phyloP scores from a whole-genome alignment of 1,140 invertebrate genomes.

The Eumaeus atala region DNA sequence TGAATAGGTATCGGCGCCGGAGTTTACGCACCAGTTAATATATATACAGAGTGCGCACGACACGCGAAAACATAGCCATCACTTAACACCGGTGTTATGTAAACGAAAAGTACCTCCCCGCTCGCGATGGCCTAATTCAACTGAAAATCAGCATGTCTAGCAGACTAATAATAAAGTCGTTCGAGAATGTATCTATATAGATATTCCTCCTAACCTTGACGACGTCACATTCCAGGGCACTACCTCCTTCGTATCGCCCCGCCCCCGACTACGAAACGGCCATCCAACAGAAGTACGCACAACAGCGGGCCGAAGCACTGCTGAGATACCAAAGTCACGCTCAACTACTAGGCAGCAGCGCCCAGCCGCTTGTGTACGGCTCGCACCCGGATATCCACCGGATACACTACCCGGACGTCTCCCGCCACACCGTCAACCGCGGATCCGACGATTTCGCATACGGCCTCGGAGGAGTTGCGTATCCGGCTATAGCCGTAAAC shows the following conservation, averaged over 20 bases:
- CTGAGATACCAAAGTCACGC: constrained; percentile 60
- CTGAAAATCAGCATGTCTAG: too few relatives aligned
- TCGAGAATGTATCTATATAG: too few relatives aligned
- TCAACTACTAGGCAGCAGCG: constrained; percentile 35
- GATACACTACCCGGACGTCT: constrained; percentile 77
- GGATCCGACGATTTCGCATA: constrained; percentile 54
- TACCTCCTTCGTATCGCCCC: constrained; percentile 91
- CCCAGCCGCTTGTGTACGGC: constrained; percentile 74
- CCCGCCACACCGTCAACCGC: constrained; percentile 71
- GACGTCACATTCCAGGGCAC: constrained; percentile 68
- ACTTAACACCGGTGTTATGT: too few relatives aligned
- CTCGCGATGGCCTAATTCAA: too few relatives aligned
- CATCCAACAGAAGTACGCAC: constrained; percentile 85
- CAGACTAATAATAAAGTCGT: too few relatives aligned
- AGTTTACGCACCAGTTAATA: too few relatives aligned
- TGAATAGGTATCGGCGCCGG: too few relatives aligned
- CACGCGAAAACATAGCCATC: too few relatives aligned
- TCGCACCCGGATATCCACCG: constrained; percentile 80
- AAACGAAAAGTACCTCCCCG: too few relatives aligned
- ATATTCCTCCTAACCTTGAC: too few relatives aligned
- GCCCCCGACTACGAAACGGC: constrained; percentile 96
- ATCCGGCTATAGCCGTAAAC: constrained; percentile 51
- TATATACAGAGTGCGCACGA: too few relatives aligned
- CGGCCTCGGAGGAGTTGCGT: constrained; percentile 46
- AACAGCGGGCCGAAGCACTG: constrained; percentile 55